phyloP scores from a whole-genome alignment of 2,797 vertebrate genomes.

The Oryzias sinensis region DNA sequence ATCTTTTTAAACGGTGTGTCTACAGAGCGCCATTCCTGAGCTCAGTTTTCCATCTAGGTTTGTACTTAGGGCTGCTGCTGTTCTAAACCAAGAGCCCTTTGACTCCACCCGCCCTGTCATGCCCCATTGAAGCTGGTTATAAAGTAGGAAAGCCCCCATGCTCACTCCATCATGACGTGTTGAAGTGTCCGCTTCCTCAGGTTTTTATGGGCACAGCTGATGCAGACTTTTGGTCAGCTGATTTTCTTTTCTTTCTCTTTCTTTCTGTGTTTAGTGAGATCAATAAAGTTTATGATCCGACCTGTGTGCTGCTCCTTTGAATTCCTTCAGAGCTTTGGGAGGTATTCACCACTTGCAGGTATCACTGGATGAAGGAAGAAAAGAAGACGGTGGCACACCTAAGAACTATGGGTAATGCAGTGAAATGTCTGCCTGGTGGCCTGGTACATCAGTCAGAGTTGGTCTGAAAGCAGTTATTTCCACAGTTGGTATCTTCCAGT shows the following conservation, averaged over 20 bases:
- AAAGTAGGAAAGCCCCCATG: background rate
- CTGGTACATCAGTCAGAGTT: too few relatives aligned
- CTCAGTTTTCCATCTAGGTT: constrained; percentile 35
- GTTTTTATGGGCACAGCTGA: constrained; percentile 32
- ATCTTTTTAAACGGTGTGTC: constrained; percentile 17
- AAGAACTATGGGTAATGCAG: too few relatives aligned
- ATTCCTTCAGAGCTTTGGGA: too few relatives aligned
- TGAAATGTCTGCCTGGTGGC: too few relatives aligned
- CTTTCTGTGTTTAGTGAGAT: constrained; percentile 33
- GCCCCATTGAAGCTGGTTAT: background rate
- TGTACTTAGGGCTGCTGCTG: constrained; percentile 29
- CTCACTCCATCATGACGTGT: constrained; percentile 15
- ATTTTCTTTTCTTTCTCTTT: constrained; percentile 16
- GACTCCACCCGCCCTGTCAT: constrained; percentile 14
- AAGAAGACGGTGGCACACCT: too few relatives aligned
- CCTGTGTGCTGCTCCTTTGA: background rate
- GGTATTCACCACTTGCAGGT: too few relatives aligned
- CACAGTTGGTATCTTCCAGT: too few relatives aligned
- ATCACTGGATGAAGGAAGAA: too few relatives aligned
- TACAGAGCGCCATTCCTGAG: constrained; percentile 38
- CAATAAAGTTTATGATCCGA: constrained; percentile 48
- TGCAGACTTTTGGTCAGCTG: constrained; percentile 4
- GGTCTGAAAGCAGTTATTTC: too few relatives aligned
- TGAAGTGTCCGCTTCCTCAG: constrained; percentile 26
- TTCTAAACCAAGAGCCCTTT: constrained; percentile 4